A percentile compares a stretch with the other conserved stretches of the same genome.
Conservation (phyloP, 2,797 vertebrate species). For the Xenopus petersii region DNA sequence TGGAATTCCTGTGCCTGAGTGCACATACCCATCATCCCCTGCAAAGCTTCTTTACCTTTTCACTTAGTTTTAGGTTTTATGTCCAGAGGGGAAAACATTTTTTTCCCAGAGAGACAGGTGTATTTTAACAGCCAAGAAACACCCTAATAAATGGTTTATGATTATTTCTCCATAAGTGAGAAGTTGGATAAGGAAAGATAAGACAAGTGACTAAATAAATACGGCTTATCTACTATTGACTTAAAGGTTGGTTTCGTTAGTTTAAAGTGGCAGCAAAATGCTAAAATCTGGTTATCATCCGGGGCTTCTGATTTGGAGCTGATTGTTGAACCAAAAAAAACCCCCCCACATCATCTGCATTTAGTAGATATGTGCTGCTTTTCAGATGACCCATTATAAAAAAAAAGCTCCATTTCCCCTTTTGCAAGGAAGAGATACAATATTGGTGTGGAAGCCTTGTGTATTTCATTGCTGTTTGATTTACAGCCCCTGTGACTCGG, state of each 20-base stretch:
- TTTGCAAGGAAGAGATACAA: conserved; percentile 40
- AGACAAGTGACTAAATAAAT: conserved; percentile 3
- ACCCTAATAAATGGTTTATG: conserved; percentile 3
- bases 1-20: background rate
- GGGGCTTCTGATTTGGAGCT: conserved; percentile 14
- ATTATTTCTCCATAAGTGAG: conserved; percentile 1
- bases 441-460: conserved; percentile 26
- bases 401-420: conserved; percentile 40
- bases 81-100: background rate
- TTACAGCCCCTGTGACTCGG: conserved; percentile 29
- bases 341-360: background rate
- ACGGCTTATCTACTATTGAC: conserved; percentile 32
- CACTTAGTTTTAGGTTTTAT: background rate
- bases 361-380: conserved; percentile 28
- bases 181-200: conserved; percentile 4
- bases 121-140: background rate
- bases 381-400: conserved; percentile 23
- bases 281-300: conserved; percentile 20
- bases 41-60: background rate
- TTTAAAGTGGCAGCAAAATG: conserved; percentile 6
- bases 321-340: conserved; percentile 10
- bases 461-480: conserved; percentile 25
- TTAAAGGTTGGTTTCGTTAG: conserved; percentile 24
- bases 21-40: background rate
- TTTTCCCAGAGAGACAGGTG: background rate